A percentile compares a stretch with the other conserved stretches of the same genome.
phyloP scores from a whole-genome alignment of 37 sponge, comb jelly and placozoan genomes.

The Hormiphora californensis region DNA sequence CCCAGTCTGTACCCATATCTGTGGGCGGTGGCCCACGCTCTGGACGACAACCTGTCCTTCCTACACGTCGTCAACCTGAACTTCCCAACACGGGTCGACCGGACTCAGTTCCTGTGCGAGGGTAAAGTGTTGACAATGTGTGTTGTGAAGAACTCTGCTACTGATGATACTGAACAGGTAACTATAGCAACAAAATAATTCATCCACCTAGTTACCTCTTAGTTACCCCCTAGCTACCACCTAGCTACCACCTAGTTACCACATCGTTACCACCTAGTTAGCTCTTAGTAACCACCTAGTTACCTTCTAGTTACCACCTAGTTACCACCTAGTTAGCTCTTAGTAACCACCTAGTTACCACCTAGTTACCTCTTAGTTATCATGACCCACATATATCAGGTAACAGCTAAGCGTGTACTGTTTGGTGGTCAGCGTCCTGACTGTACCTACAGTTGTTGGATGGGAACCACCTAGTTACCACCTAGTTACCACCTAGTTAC shows the following conservation, averaged over 20 bases:
- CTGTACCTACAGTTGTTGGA: neutral
- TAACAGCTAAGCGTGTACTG: constrained; percentile 30
- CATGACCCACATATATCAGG: neutral
- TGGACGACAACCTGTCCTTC: neutral
- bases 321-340: too few species aligned
- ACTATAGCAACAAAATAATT: too few species aligned
- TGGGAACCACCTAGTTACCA: too few species aligned
- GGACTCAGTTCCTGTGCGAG: constrained; percentile 49
- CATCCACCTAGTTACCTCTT: too few species aligned
- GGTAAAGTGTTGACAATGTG: constrained; percentile 1
- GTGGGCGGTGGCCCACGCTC: neutral
- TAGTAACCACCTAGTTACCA: too few species aligned
- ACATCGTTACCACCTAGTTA: too few species aligned
- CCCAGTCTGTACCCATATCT: constrained; percentile 39
- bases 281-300: too few species aligned
- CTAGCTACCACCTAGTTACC: too few species aligned
- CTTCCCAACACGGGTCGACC: constrained; percentile 25
- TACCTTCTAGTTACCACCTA: too few species aligned
- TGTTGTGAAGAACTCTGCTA: neutral
- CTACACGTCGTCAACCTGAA: constrained; percentile 43
- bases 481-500: too few species aligned
- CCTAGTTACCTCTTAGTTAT: too few species aligned
- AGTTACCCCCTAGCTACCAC: too few species aligned
- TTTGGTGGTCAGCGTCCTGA: neutral
- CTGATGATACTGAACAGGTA: neutral